phyloP scores from a whole-genome alignment of 2,888 invertebrate genomes.

The Chrysolina oricalcia region DNA sequence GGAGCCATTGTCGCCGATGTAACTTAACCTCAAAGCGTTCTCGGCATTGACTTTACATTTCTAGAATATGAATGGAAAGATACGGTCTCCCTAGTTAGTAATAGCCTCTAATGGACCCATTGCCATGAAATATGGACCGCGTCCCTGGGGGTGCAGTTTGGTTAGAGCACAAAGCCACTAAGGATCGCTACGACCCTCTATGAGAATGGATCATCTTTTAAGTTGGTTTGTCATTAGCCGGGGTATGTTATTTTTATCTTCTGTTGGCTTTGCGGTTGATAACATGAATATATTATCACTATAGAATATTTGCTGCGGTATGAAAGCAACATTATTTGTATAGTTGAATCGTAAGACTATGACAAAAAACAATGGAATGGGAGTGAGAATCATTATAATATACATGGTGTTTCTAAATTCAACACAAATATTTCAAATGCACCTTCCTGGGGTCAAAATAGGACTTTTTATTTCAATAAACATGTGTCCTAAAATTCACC shows the following conservation, averaged over 20 bases:
- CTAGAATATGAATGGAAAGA: conserved; percentile 60
- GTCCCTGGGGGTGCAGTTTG: conserved; percentile 63
- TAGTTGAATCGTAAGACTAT: background rate
- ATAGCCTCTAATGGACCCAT: conserved; percentile 69
- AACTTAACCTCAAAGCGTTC: conserved; percentile 67
- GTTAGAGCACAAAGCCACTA: conserved; percentile 52
- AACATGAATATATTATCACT: background rate
- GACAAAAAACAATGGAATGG: too few species aligned
- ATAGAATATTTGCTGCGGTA: too few species aligned
- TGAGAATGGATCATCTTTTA: conserved; percentile 14
- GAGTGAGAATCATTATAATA: too few species aligned
- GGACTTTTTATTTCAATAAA: too few species aligned
- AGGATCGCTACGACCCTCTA: conserved; percentile 37
- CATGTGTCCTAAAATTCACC: too few species aligned
- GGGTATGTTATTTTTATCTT: background rate
- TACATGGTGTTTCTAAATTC: too few species aligned
- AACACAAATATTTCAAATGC: too few species aligned
- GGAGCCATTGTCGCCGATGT: conserved; percentile 66
- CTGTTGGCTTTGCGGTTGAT: background rate
- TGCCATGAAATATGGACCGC: conserved; percentile 69
- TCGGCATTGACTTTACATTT: conserved; percentile 62
- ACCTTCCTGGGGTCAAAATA: too few species aligned
- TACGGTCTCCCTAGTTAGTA: conserved; percentile 65
- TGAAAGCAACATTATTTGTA: background rate
- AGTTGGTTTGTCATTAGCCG: conserved; percentile 9